These are phyloP conservation scores for Carduelis carduelis DNA, from an alignment of 2,797 vertebrate species.

Conservation along the genomic window DNA sequence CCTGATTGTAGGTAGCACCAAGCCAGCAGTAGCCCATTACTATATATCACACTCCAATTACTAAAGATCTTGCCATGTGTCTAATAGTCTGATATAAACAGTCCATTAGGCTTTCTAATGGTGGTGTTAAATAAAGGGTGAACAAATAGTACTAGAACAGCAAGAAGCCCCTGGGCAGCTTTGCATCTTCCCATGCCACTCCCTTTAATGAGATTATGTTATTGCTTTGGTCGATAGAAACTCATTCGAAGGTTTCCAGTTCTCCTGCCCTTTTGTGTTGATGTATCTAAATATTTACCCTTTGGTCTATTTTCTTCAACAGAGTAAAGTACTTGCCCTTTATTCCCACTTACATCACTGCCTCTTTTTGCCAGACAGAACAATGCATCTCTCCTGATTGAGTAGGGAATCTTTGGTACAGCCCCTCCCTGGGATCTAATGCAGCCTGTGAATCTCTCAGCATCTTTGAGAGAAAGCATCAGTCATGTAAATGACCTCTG, in stretches of 20 bases:
- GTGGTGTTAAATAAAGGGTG: slow-evolving; percentile 58
- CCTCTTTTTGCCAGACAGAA: not conserved
- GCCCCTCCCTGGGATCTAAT: not conserved
- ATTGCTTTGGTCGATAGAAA: not conserved
- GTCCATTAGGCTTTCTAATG: slow-evolving; percentile 55
- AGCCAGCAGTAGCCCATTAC: not conserved
- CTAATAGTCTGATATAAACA: slow-evolving; percentile 45
- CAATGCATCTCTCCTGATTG: not conserved
- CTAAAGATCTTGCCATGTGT: slow-evolving; percentile 16
- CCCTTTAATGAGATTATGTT: slow-evolving; percentile 28
- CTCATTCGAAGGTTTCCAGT: not conserved
- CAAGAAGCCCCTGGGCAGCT: slow-evolving; percentile 16
- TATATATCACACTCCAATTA: slow-evolving; percentile 47
- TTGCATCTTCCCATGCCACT: slow-evolving; percentile 7
- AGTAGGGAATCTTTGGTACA: not conserved
- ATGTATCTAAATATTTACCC: not conserved
- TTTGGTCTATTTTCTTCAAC: not conserved
- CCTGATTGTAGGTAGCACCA: not conserved
- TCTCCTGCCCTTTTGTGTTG: not conserved
- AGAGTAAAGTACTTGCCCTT: not conserved
- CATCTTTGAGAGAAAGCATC: not conserved
- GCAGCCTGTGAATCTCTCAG: not conserved
- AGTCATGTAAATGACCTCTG: not conserved
- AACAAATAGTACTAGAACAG: not conserved
- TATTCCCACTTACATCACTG: not conserved